Evolutionary conservation across 1,140 invertebrate species (phyloP), one percentile per base, ranked within the genome.

Genomic region (Cotesia typhae): DNA sequence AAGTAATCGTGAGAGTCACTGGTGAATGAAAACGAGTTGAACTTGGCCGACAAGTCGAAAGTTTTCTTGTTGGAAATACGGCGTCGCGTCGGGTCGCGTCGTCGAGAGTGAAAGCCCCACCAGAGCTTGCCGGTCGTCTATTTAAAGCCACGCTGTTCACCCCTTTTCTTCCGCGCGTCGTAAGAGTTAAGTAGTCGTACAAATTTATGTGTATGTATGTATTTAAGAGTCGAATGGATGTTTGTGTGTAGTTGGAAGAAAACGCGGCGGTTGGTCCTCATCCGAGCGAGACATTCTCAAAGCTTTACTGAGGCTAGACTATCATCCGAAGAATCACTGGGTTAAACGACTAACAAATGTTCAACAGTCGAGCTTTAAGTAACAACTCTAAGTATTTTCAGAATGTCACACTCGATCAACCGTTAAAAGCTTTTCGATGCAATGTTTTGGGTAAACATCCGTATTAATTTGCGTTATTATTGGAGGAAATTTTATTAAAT

Each of bases 31-130:
- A 61, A 60, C 35, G 57, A n/a, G 28, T 55, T 53, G 59, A 71
- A 71, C 70, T 71, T 71, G 59, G 51, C 57, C 59, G 61, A 71
- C 38, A 53, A 63, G 41, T 55, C 64, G 4, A 17, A 71, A 64
- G 60, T 71, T 71, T 71, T 65, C 59, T 71, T 71, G 36, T 71
- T 65, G 61, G 37, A 64, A 51, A 47, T 47, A 47, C 41, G 37
- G 20, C 20, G 57, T 59, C 57, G 57, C 41, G 47, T 14, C 35
- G 10, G 10, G 28, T 59, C 17, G 68, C 36, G 57, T 70, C 61
- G 70, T 63, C 20, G 70, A 71, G 57, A 71, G 70, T 61, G 70
- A 71, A 71, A 71, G 70, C 70, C 14, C 17, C 37, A 28, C 17
- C 37, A 28, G 14, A 17, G 17, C 28, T 4, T 4, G 47, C 6